Percentiles rank a stretch among this genome's conserved stretches.
Evolutionary conservation across 1,140 invertebrate genomes (phyloP).

Genomic region (Euwallacea similis): DNA sequence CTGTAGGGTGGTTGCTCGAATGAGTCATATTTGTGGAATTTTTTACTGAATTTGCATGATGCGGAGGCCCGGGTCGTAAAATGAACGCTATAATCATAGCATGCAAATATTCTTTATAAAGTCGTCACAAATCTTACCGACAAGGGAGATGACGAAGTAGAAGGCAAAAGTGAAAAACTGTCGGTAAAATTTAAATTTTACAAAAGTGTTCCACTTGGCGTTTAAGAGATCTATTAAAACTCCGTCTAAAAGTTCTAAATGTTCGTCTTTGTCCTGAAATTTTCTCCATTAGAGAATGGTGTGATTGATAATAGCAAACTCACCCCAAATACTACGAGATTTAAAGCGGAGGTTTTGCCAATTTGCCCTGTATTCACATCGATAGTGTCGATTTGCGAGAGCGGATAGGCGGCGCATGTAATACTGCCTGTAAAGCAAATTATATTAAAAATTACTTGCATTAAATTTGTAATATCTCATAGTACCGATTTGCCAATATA

Average conservation of each 20-base stretch:
- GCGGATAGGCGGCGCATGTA: slow-evolving; percentile 94
- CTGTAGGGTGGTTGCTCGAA: slow-evolving; percentile 26
- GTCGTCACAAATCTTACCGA: slow-evolving; percentile 47
- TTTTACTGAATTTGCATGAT: slow-evolving; percentile 31
- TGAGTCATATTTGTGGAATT: slow-evolving; percentile 31
- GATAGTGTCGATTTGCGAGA: slow-evolving; percentile 96
- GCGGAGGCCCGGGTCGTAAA: slow-evolving; percentile 73
- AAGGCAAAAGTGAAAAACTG: slow-evolving; percentile 88
- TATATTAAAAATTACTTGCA: not conserved
- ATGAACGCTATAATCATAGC: slow-evolving; percentile 67
- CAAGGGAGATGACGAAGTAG: slow-evolving; percentile 85
- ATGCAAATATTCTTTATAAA: not conserved
- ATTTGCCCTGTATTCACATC: slow-evolving; percentile 88
- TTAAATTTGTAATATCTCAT: slow-evolving; percentile 5
- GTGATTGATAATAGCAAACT: slow-evolving; percentile 4
- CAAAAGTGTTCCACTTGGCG: slow-evolving; percentile 98
- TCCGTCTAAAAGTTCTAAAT: slow-evolving; percentile 95
- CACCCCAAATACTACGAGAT: slow-evolving; percentile 98
- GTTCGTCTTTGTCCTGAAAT: slow-evolving; percentile 86
- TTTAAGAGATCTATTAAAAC: slow-evolving; percentile 91
- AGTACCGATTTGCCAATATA: slow-evolving; percentile 91
- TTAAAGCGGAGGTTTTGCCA: slow-evolving; percentile 90
- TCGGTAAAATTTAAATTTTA: slow-evolving; percentile 91
- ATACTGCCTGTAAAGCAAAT: slow-evolving; percentile 70
- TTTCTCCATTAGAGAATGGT: slow-evolving; percentile 6